Percentiles rank a stretch among this genome's conserved stretches.
These are phyloP conservation scores for Fregata magnificens DNA, from an alignment of 2,113 vertebrate species.

Conservation along the genomic window DNA sequence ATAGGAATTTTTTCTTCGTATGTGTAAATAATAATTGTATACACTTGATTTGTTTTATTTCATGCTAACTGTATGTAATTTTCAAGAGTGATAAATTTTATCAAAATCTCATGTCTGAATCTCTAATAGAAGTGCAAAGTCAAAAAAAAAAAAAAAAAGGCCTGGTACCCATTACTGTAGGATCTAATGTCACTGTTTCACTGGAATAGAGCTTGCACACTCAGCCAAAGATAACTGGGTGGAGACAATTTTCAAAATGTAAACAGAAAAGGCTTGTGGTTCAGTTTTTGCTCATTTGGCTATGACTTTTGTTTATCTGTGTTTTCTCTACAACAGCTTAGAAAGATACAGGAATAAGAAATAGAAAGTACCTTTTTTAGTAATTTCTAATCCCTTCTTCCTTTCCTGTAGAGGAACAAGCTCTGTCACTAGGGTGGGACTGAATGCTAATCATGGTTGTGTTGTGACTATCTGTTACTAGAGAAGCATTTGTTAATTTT, in stretches of 20 bases:
- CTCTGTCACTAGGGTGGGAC: neutral
- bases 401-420: neutral
- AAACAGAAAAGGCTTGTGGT: neutral
- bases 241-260: neutral
- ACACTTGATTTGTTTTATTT: neutral
- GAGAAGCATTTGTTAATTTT: neutral
- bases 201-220: neutral
- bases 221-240: neutral
- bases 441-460: neutral
- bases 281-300: neutral
- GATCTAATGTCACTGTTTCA: neutral
- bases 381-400: neutral
- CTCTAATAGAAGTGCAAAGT: neutral
- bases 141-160: neutral
- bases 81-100: neutral
- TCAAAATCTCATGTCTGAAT: neutral
- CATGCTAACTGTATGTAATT: neutral
- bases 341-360: neutral
- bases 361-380: neutral
- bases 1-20: neutral
- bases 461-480: neutral
- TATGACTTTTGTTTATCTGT: neutral
- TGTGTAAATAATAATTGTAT: neutral
- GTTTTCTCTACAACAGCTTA: neutral
- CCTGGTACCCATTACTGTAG: neutral